Conservation (phyloP, 2,113 vertebrate species). For the Oncorhynchus nerka region DNA sequence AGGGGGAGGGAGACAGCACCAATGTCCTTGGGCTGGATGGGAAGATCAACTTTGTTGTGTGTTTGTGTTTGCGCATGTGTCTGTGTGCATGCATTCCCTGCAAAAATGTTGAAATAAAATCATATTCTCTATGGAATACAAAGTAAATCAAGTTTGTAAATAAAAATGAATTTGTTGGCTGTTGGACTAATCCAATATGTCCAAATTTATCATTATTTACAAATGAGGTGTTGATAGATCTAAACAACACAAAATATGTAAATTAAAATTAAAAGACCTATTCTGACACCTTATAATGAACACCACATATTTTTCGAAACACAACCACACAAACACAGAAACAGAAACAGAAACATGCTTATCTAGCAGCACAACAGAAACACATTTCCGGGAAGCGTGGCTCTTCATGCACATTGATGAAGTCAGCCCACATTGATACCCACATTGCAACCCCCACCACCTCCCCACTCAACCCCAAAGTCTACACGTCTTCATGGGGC, state of each 20-base stretch:
- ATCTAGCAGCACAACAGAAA: constrained; percentile 42
- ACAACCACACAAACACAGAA: constrained; percentile 44
- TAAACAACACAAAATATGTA: constrained; percentile 55
- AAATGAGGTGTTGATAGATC: constrained; percentile 70
- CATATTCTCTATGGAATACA: constrained; percentile 28
- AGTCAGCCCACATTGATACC: constrained; percentile 25
- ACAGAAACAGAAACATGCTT: constrained; percentile 17
- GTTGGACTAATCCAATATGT: constrained; percentile 56
- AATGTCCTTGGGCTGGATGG: constrained; percentile 71
- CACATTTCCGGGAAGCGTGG: constrained; percentile 68
- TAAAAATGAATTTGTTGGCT: background rate
- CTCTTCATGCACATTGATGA: constrained; percentile 66
- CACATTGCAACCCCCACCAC: background rate
- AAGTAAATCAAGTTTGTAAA: background rate
- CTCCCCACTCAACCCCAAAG: constrained; percentile 26
- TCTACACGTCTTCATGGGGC: constrained; percentile 35
- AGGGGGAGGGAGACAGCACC: constrained; percentile 24
- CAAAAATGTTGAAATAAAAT: background rate
- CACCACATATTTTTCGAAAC: constrained; percentile 36
- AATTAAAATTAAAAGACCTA: constrained; percentile 57
- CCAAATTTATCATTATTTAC: constrained; percentile 63
- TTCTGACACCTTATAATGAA: constrained; percentile 75
- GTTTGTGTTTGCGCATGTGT: constrained; percentile 27
- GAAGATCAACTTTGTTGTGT: constrained; percentile 68
- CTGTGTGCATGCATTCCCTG: constrained; percentile 11